These are phyloP conservation scores for Choristoneura rosaceana DNA, from an alignment of 2,888 invertebrate species.

Conservation along the genomic window DNA sequence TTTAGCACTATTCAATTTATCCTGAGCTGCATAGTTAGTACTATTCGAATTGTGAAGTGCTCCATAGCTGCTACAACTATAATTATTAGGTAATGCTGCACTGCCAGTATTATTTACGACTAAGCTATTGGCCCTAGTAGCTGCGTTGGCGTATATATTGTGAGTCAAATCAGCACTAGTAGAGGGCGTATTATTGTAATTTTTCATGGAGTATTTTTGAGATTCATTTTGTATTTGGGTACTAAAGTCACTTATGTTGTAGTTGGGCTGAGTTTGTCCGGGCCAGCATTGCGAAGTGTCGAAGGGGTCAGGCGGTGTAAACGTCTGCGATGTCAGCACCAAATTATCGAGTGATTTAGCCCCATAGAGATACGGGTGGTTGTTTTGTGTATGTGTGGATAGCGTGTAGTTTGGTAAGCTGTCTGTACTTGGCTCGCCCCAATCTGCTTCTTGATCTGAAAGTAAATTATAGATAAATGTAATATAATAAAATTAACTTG, in stretches of 20 bases:
- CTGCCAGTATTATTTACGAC: conserved; percentile 16
- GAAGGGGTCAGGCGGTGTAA: conserved; percentile 66
- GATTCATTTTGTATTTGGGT: conserved; percentile 60
- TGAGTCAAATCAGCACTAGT: conserved; percentile 50
- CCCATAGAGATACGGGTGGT: conserved; percentile 64
- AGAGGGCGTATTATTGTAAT: conserved; percentile 52
- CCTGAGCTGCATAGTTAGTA: conserved; percentile 1
- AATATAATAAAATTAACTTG: neutral
- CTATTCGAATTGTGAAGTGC: conserved; percentile 10
- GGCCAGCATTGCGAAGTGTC: conserved; percentile 72
- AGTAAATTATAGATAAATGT: conserved; percentile 42
- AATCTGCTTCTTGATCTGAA: conserved; percentile 67
- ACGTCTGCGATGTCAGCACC: conserved; percentile 50
- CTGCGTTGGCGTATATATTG: conserved; percentile 62
- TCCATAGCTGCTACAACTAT: conserved; percentile 21
- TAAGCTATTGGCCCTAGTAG: conserved; percentile 51
- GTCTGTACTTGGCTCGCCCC: conserved; percentile 75
- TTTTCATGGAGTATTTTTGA: conserved; percentile 61
- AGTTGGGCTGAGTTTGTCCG: conserved; percentile 51
- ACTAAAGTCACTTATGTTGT: conserved; percentile 53
- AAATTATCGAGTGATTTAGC: conserved; percentile 77
- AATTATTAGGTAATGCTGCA: conserved; percentile 33
- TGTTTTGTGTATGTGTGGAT: conserved; percentile 54
- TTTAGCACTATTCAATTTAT: conserved; percentile 19
- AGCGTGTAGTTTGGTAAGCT: conserved; percentile 67